Conservation (phyloP, 2,113 vertebrate genomes). For the Ailurus styani region DNA sequence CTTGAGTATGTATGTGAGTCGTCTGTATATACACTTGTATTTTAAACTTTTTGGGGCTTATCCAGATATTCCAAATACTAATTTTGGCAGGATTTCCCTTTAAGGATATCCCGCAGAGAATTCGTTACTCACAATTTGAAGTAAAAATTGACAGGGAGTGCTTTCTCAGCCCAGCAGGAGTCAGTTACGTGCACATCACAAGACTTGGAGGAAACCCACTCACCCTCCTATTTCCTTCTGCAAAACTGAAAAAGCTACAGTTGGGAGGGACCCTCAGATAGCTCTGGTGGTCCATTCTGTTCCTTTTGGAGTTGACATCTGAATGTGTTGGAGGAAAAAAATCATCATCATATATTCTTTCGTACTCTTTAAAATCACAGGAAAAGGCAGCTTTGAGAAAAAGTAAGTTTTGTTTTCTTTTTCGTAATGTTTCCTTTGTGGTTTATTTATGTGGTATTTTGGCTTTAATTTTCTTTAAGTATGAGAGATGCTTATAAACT, state of each 20-base stretch:
- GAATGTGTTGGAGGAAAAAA: slow-evolving; percentile 60
- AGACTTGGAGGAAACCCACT: slow-evolving; percentile 76
- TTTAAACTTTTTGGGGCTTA: slow-evolving; percentile 35
- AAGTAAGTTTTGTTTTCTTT: slow-evolving; percentile 77
- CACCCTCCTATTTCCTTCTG: slow-evolving; percentile 68
- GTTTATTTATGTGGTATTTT: background rate
- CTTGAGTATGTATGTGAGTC: background rate
- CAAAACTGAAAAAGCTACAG: slow-evolving; percentile 68
- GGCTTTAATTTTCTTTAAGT: background rate
- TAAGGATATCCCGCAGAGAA: slow-evolving; percentile 69
- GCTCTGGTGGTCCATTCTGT: slow-evolving; percentile 45
- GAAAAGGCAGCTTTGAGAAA: slow-evolving; percentile 68
- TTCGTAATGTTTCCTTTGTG: background rate
- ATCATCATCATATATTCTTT: slow-evolving; percentile 49
- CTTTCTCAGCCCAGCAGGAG: slow-evolving; percentile 69
- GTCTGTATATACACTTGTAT: background rate
- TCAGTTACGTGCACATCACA: slow-evolving; percentile 72
- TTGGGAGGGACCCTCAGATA: slow-evolving; percentile 72
- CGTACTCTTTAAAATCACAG: slow-evolving; percentile 55
- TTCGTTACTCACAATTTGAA: slow-evolving; percentile 64
- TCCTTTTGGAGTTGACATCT: slow-evolving; percentile 71
- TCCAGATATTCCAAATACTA: slow-evolving; percentile 31
- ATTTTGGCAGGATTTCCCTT: slow-evolving; percentile 65
- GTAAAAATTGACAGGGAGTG: slow-evolving; percentile 67
- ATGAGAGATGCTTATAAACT: background rate